Conservation (phyloP, 2,113 vertebrate species). For the Furnarius figulus region DNA sequence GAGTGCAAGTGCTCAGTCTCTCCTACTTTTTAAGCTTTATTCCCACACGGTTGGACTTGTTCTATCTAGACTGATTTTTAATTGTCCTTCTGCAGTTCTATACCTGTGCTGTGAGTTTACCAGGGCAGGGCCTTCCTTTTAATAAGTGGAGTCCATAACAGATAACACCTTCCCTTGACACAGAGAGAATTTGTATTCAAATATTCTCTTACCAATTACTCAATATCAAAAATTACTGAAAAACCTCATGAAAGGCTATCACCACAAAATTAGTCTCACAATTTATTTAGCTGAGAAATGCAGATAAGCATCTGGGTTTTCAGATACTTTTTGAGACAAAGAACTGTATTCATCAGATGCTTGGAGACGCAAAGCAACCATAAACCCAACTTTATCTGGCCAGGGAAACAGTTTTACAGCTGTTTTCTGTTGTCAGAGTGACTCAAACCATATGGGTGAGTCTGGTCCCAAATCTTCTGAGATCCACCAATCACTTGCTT, state of each 20-base stretch:
- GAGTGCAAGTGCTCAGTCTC: not conserved
- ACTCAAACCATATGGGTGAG: conserved; percentile 24
- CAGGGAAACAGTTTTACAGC: conserved; percentile 17
- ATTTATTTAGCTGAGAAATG: conserved; percentile 36
- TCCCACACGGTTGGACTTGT: not conserved
- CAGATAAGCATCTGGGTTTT: conserved; percentile 32
- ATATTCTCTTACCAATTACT: not conserved
- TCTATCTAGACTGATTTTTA: not conserved
- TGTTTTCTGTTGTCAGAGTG: conserved; percentile 30
- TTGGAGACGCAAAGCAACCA: not conserved
- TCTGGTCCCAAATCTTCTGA: conserved; percentile 22
- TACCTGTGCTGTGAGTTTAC: not conserved
- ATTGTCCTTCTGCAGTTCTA: not conserved
- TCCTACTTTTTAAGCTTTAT: not conserved
- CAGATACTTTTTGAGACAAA: not conserved
- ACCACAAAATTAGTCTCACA: not conserved
- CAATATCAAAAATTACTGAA: not conserved
- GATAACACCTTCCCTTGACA: not conserved
- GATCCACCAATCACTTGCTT: conserved; percentile 5
- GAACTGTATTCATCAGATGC: conserved; percentile 4
- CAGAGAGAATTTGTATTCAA: not conserved
- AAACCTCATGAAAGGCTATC: not conserved
- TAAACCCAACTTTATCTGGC: conserved; percentile 12
- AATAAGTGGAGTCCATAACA: not conserved
- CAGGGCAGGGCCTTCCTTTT: not conserved